Percentiles rank a stretch among this genome's conserved stretches.
phyloP scores from a whole-genome alignment of 2,797 vertebrate species.

The Sebastes baramenuke region DNA sequence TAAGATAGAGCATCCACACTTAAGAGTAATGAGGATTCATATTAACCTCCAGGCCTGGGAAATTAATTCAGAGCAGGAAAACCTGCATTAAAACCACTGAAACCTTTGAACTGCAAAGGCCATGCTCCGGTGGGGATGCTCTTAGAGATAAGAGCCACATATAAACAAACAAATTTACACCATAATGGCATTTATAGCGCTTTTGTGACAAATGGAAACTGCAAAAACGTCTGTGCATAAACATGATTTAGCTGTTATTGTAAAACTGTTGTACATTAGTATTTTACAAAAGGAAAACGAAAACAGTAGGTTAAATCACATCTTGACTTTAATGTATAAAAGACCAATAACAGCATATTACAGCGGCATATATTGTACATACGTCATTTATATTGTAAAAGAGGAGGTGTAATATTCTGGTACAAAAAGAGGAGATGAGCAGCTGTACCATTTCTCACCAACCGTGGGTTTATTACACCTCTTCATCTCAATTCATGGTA shows the following conservation, averaged over 20 bases:
- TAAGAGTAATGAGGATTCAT: constrained; percentile 43
- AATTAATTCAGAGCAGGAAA: constrained; percentile 37
- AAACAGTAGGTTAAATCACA: constrained; percentile 56
- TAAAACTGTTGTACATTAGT: constrained; percentile 3
- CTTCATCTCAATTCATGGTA: constrained; percentile 51
- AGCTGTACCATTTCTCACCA: constrained; percentile 42
- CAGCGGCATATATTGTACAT: constrained; percentile 54
- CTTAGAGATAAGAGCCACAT: constrained; percentile 17
- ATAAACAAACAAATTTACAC: constrained; percentile 50
- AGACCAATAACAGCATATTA: constrained; percentile 50
- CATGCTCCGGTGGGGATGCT: constrained; percentile 1
- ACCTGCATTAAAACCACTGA: constrained; percentile 5
- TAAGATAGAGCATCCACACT: constrained; percentile 28
- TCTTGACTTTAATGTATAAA: constrained; percentile 73
- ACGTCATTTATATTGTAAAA: constrained; percentile 46
- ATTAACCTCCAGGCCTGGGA: constrained; percentile 43
- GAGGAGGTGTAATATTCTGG: constrained; percentile 26
- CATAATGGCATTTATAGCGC: constrained; percentile 39
- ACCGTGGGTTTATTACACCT: constrained; percentile 26
- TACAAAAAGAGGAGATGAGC: constrained; percentile 53
- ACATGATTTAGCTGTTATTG: constrained; percentile 32
- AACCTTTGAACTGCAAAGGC: constrained; percentile 12
- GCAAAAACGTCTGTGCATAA: constrained; percentile 45
- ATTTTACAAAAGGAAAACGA: constrained; percentile 12
- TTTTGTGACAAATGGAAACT: constrained; percentile 39